Percentiles rank a stretch among this genome's conserved stretches.
These are phyloP conservation scores for Gavia stellata DNA, from an alignment of 2,113 vertebrate species.

Conservation along the genomic window DNA sequence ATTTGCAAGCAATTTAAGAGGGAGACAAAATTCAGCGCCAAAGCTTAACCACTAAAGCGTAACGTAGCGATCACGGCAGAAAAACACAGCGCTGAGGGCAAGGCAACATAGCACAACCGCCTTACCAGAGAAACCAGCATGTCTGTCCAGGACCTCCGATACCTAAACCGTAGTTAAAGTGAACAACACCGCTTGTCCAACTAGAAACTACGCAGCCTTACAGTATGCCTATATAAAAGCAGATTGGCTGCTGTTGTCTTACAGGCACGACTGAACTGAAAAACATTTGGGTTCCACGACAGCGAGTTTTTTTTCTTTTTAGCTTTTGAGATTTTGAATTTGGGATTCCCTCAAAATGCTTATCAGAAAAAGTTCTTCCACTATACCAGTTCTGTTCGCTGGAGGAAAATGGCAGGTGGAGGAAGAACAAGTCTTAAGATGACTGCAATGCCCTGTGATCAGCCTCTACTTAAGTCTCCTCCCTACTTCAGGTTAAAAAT, in stretches of 20 bases:
- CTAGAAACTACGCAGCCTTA: background rate
- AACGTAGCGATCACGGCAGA: background rate
- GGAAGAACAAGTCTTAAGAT: background rate
- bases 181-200: background rate
- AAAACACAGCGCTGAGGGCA: background rate
- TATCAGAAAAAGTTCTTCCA: background rate
- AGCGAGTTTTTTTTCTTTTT: background rate
- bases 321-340: background rate
- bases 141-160: background rate
- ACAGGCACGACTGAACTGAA: background rate
- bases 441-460: background rate
- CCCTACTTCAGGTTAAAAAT: background rate
- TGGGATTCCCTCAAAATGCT: background rate
- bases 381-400: background rate
- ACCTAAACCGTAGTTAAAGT: background rate
- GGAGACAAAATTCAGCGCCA: no score
- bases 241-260: background rate
- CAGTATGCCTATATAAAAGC: fast-evolving
- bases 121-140: background rate
- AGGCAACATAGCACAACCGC: background rate
- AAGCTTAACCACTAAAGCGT: background rate
- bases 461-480: background rate
- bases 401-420: background rate
- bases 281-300: fast-evolving
- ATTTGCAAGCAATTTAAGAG: background rate